These are phyloP conservation scores for Volucella inflata DNA, from an alignment of 2,888 invertebrate species.

Conservation along the genomic window DNA sequence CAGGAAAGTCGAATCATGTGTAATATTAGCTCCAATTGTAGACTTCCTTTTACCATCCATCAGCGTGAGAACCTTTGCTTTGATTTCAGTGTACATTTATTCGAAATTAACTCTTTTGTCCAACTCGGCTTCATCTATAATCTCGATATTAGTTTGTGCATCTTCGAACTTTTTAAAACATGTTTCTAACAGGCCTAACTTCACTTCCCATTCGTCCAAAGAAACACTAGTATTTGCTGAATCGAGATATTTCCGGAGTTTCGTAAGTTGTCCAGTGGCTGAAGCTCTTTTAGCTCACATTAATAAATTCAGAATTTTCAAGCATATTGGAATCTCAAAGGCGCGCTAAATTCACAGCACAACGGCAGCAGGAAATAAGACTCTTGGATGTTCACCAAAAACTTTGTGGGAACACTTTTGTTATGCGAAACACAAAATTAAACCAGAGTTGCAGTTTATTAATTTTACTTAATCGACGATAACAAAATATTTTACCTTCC, in stretches of 20 bases:
- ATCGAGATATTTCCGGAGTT: slow-evolving; percentile 10
- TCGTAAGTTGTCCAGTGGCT: slow-evolving; percentile 9
- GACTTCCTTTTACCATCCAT: slow-evolving; percentile 10
- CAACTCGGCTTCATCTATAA: background rate
- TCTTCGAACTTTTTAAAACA: slow-evolving; percentile 8
- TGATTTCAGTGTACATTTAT: background rate
- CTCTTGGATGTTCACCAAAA: background rate
- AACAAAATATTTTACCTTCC: background rate
- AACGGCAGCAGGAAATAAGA: background rate
- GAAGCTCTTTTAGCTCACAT: background rate
- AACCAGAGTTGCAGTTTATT: background rate
- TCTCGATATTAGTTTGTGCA: slow-evolving; percentile 13
- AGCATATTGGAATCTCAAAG: background rate
- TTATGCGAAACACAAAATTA: no score
- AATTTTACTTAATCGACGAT: slow-evolving; percentile 4
- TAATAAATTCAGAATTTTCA: background rate
- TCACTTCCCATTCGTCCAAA: slow-evolving; percentile 5
- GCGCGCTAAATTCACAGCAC: background rate
- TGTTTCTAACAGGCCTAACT: slow-evolving; percentile 6
- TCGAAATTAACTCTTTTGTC: slow-evolving; percentile 1
- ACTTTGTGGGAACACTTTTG: no score
- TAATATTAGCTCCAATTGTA: background rate
- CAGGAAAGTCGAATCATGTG: slow-evolving; percentile 9
- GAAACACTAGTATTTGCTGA: background rate
- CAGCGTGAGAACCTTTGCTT: slow-evolving; percentile 4